Conservation (phyloP, 2,113 vertebrate species). For the Hippocampus barbouri region DNA sequence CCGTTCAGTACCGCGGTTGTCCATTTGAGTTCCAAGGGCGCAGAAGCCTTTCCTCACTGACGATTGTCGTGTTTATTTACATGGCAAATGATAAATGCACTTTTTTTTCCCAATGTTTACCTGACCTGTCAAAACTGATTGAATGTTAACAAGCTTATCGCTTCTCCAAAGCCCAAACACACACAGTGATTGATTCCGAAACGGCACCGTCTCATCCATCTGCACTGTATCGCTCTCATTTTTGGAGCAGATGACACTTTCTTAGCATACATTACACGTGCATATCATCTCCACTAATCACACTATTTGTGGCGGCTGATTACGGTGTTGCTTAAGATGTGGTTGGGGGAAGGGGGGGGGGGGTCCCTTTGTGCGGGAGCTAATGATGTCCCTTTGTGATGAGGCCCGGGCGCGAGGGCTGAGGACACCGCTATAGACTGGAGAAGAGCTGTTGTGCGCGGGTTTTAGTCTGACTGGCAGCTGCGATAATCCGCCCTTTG, state of each 20-base stretch:
- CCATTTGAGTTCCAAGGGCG: background rate
- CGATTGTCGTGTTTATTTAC: too few species aligned
- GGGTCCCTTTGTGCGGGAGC: conserved; percentile 65
- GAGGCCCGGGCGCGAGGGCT: conserved; percentile 58
- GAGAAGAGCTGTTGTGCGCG: conserved; percentile 64
- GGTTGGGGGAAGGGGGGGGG: background rate
- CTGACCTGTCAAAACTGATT: conserved; percentile 7
- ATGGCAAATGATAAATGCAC: background rate
- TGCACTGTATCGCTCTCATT: conserved; percentile 21
- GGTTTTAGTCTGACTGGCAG: conserved; percentile 80
- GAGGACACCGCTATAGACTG: conserved; percentile 71
- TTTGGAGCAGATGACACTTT: conserved; percentile 58
- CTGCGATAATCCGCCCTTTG: conserved; percentile 80
- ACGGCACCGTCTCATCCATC: conserved; percentile 6
- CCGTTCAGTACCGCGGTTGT: too few species aligned
- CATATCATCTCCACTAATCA: conserved; percentile 68
- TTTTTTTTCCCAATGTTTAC: background rate
- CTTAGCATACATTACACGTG: conserved; percentile 61
- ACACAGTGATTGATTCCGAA: conserved; percentile 2
- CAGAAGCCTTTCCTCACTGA: too few species aligned
- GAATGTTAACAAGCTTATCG: background rate
- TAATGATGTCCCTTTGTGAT: conserved; percentile 76
- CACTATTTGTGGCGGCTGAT: conserved; percentile 60
- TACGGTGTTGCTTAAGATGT: conserved; percentile 58
- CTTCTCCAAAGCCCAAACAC: background rate